These are phyloP conservation scores for Sebastes nivosus DNA, from an alignment of 2,797 vertebrate genomes.

Conservation along the genomic window DNA sequence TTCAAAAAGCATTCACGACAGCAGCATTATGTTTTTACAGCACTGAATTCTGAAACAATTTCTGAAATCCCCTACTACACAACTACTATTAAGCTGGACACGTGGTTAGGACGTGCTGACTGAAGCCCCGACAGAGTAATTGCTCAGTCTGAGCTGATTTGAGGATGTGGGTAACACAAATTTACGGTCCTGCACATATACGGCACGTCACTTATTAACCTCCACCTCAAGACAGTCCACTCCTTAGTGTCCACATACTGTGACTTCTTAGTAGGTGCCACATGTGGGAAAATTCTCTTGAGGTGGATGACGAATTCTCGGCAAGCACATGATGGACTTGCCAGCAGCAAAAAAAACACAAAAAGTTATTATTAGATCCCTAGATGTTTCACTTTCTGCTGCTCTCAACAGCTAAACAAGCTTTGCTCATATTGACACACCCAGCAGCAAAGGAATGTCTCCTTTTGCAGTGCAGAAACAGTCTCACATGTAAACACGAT, in stretches of 20 bases:
- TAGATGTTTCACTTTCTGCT: conserved; percentile 61
- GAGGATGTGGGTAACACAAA: conserved; percentile 22
- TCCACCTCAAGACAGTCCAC: not conserved
- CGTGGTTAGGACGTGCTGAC: conserved; percentile 23
- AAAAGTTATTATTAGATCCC: conserved; percentile 60
- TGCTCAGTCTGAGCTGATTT: conserved; percentile 15
- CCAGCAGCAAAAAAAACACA: conserved; percentile 49
- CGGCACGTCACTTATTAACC: conserved; percentile 4
- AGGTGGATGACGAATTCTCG: conserved; percentile 1
- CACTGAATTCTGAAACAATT: conserved; percentile 25
- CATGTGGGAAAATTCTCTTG: not conserved
- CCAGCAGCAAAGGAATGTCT: conserved; percentile 67
- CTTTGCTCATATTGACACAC: conserved; percentile 65
- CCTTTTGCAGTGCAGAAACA: conserved; percentile 44
- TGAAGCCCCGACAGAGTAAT: conserved; percentile 13
- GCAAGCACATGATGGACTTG: not conserved
- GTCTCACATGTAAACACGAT: conserved; percentile 29
- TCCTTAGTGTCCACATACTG: not conserved
- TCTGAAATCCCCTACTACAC: conserved; percentile 29
- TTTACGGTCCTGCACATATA: not conserved
- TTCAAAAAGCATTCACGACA: conserved; percentile 5
- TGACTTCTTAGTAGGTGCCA: not conserved
- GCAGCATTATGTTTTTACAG: conserved; percentile 4
- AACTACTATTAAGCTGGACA: not conserved
- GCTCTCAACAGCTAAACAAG: conserved; percentile 63